Base-by-base conservation (phyloP, 2,888 invertebrate genomes). In the Morinoia aosen region DNA sequence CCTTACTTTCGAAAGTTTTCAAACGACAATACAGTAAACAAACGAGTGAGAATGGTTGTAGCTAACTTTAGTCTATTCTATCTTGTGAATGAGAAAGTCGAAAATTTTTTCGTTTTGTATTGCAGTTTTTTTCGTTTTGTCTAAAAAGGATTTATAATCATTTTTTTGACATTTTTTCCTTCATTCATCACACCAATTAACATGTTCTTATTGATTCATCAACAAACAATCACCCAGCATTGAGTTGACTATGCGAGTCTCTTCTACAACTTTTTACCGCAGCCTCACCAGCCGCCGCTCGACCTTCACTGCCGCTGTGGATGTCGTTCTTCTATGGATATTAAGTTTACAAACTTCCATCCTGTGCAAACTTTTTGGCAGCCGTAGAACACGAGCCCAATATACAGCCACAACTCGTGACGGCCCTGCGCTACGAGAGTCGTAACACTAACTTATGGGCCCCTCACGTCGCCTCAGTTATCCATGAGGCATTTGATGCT, bases 291-390 rank as follows among this genome's bases (percentile, higher is more conserved):
- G 90, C 40, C 40, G 40, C 90, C 40, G 90, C 57, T 56, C 57
- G 57, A n/a, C 58, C 93, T 8, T 57, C 93, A 57, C 57, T 57
- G 93, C 58, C 93, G 19, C 4, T 57, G 57, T 93, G 56, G 93
- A 48, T 93, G 93, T 93, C 57, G 93, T 93, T 93, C 93, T 48
- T 93, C 93, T 93, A 93, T 93, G 93, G 93, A 93, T 93, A 93
- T 93, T 93, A 93, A 25, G 57, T 93, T 93, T 90, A 90, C 48
- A 93, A 48, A 93, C 93, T 93, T 93, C 93, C 56, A 93, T 93
- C 57, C 93, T 57, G 33, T 93, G n/a, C 93, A 93, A 93, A 93
- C 33, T 93, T 93, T 93, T 93, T 93, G 93, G 57, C 93, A 93
- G 93, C 93, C 57, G 56, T 93, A 39, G n/a, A 93, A 39, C 16